phyloP scores from a whole-genome alignment of 2,113 vertebrate species.

The Ciconia stormi region DNA sequence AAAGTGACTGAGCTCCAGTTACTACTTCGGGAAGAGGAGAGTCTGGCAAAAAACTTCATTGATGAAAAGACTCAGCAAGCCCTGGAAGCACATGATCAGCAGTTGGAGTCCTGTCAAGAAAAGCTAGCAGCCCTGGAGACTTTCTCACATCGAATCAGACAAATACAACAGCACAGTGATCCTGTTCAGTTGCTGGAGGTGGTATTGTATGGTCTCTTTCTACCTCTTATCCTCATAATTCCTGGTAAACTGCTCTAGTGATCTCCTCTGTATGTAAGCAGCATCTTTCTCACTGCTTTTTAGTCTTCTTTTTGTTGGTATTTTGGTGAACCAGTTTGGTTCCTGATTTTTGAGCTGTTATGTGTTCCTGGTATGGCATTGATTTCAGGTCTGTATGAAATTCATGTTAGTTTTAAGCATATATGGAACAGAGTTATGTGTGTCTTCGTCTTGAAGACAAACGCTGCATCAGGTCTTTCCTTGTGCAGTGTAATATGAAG shows the following conservation, averaged over 20 bases:
- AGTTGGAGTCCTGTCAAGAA: slow-evolving; percentile 28
- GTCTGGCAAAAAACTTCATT: slow-evolving; percentile 58
- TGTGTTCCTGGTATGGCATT: background rate
- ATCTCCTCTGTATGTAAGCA: background rate
- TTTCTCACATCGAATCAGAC: slow-evolving; percentile 24
- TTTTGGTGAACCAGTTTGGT: background rate
- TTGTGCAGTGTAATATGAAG: background rate
- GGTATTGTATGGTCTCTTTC: background rate
- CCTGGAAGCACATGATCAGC: slow-evolving; percentile 53
- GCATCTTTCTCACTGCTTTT: background rate
- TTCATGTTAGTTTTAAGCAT: background rate
- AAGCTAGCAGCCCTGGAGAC: slow-evolving; percentile 29
- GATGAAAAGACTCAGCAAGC: slow-evolving; percentile 66
- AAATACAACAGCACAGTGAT: slow-evolving; percentile 50
- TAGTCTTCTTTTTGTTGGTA: background rate
- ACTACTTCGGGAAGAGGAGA: slow-evolving; percentile 74
- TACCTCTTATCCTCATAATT: background rate
- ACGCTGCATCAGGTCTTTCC: background rate
- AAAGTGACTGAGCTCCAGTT: slow-evolving; percentile 68
- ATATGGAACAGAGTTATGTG: background rate
- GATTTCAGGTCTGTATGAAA: background rate
- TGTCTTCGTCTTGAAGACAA: background rate
- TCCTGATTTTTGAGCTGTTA: background rate
- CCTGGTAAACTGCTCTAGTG: background rate
- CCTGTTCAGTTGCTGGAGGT: slow-evolving; percentile 72